Evolutionary conservation across 2,888 invertebrate species (phyloP).

Genomic region (Pinctada fucata): DNA sequence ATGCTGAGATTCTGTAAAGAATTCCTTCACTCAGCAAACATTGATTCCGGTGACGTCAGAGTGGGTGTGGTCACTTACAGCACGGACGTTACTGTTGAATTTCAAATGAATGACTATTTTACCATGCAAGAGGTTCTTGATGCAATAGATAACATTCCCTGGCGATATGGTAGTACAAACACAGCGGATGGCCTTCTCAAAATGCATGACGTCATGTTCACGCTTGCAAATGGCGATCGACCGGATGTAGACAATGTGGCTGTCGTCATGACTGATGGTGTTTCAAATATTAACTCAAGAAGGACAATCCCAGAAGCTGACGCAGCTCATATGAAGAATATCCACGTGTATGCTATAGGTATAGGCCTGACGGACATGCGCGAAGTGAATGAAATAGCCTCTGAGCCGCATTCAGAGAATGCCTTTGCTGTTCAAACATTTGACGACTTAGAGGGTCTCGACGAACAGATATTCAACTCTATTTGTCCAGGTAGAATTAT

Average conservation of each 20-base stretch:
- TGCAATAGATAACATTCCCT: constrained; percentile 49
- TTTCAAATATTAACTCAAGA: constrained; percentile 62
- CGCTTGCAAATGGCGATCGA: constrained; percentile 58
- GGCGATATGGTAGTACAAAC: constrained; percentile 62
- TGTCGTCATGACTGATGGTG: constrained; percentile 65
- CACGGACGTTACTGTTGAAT: constrained; percentile 52
- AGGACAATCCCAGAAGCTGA: constrained; percentile 52
- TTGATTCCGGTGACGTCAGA: constrained; percentile 46
- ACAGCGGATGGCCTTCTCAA: constrained; percentile 60
- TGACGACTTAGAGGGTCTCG: constrained; percentile 42
- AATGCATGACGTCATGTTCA: constrained; percentile 59
- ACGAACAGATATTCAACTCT: constrained; percentile 42
- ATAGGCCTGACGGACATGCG: constrained; percentile 48
- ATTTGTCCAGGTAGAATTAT: constrained; percentile 49
- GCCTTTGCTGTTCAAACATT: constrained; percentile 53
- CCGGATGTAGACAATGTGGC: constrained; percentile 57
- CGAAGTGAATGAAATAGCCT: constrained; percentile 56
- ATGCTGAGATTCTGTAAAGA: constrained; percentile 58
- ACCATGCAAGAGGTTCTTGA: constrained; percentile 47
- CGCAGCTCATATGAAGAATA: constrained; percentile 37
- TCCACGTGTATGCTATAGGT: constrained; percentile 58
- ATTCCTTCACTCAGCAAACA: constrained; percentile 49
- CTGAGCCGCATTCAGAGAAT: constrained; percentile 48
- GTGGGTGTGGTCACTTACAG: constrained; percentile 61
- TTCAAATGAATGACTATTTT: constrained; percentile 57